Conservation (phyloP, 2,797 vertebrate species). For the Spheniscus humboldti region DNA sequence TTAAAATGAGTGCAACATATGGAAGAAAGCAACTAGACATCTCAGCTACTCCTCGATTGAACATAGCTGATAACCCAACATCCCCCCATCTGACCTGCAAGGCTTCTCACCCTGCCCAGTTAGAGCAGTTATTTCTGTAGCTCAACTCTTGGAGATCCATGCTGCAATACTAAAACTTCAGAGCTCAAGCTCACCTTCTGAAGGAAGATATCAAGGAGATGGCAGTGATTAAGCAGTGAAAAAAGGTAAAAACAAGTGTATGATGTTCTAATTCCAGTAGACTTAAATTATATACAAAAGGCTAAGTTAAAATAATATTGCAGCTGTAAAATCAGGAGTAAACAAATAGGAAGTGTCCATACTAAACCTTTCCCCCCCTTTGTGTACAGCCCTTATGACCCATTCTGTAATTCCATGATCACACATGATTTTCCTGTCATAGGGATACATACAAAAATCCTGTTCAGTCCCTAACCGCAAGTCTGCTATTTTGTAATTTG, state of each 20-base stretch:
- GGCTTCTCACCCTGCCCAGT: background rate
- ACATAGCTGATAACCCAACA: background rate
- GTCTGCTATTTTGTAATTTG: background rate
- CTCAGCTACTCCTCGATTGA: background rate
- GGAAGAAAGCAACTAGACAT: background rate
- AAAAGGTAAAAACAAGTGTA: background rate
- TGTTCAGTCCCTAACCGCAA: background rate
- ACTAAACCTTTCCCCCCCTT: background rate
- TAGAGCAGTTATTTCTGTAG: background rate
- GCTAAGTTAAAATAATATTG: background rate
- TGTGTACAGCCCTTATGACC: background rate
- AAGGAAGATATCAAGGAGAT: background rate
- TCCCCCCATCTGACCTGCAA: background rate
- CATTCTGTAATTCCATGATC: background rate
- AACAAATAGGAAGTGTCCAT: background rate
- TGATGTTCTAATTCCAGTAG: background rate
- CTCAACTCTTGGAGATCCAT: background rate
- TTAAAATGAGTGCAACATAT: rapidly evolving
- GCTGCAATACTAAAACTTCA: background rate
- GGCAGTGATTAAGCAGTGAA: background rate
- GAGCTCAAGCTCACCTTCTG: background rate
- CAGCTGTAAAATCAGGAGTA: background rate
- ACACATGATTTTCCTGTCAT: rapidly evolving
- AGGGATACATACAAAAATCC: background rate
- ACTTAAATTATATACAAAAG: background rate